phyloP scores from a whole-genome alignment of 2,113 vertebrate genomes.

The Pygathrix nemaeus region DNA sequence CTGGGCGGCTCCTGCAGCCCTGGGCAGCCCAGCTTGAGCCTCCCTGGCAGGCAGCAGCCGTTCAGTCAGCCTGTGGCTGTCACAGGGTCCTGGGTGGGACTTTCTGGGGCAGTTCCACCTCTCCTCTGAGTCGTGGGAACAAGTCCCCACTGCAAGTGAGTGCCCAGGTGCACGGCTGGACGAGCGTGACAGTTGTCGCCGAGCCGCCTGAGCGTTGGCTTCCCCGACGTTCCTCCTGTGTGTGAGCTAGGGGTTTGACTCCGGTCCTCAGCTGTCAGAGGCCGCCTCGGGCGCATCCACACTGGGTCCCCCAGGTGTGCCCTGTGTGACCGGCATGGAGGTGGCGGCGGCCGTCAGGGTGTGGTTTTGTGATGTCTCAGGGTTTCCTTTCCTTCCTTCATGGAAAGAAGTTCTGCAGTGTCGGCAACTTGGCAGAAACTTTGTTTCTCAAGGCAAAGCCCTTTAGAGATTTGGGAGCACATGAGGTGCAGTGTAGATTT shows the following conservation, averaged over 20 bases:
- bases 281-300: not conserved
- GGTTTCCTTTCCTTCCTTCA: not conserved
- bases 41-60: not conserved
- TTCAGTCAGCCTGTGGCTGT: not conserved
- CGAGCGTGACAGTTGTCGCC: not conserved
- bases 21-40: not conserved
- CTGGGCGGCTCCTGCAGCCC: not conserved
- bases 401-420: fast-evolving
- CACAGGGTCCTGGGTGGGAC: not conserved
- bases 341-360: not conserved
- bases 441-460: not conserved
- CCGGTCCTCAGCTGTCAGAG: not conserved
- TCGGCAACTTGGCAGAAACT: not conserved
- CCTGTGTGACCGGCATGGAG: not conserved
- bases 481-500: fast-evolving
- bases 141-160: not conserved
- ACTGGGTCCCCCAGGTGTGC: not conserved
- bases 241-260: too few species aligned
- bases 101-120: not conserved
- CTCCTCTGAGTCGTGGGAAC: not conserved
- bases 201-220: not conserved
- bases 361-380: not conserved
- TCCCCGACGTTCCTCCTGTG: not conserved
- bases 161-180: not conserved
- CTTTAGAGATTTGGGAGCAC: not conserved